Percentiles rank a stretch among this genome's conserved stretches.
Conservation (phyloP, 2,113 vertebrate genomes). For the Meriones unguiculatus region DNA sequence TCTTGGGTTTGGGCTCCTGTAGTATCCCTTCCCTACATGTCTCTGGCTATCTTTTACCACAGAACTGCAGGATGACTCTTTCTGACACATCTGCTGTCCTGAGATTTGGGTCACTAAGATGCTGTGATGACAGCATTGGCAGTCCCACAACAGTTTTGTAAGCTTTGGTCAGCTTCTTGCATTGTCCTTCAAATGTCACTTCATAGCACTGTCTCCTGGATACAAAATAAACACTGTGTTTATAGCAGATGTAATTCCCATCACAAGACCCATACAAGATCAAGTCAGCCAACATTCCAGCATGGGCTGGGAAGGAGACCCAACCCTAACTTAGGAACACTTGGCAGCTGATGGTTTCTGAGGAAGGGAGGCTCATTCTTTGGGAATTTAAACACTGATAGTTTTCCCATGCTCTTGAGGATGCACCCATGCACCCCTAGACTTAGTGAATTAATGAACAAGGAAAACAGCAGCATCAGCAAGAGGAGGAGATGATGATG, state of each 20-base stretch:
- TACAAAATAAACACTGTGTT: too few relatives aligned
- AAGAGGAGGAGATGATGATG: neutral
- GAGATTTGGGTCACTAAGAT: neutral
- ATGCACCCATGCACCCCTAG: neutral
- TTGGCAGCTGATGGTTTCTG: neutral
- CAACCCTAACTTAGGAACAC: neutral
- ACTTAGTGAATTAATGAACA: neutral
- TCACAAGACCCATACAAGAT: neutral
- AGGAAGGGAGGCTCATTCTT: neutral
- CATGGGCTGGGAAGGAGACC: neutral
- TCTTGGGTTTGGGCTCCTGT: neutral
- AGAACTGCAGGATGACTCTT: neutral
- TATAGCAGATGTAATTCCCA: neutral
- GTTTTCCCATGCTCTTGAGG: neutral
- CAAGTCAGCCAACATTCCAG: neutral
- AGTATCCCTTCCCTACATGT: fast-evolving
- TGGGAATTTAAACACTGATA: neutral
- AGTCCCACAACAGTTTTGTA: neutral
- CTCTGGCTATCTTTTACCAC: neutral
- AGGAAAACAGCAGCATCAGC: neutral
- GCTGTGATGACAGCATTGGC: neutral
- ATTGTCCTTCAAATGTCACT: neutral
- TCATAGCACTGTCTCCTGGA: neutral
- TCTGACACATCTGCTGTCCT: neutral
- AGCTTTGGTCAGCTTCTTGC: neutral